Conservation (phyloP, 2,113 vertebrate genomes). For the Pungitius pungitius region DNA sequence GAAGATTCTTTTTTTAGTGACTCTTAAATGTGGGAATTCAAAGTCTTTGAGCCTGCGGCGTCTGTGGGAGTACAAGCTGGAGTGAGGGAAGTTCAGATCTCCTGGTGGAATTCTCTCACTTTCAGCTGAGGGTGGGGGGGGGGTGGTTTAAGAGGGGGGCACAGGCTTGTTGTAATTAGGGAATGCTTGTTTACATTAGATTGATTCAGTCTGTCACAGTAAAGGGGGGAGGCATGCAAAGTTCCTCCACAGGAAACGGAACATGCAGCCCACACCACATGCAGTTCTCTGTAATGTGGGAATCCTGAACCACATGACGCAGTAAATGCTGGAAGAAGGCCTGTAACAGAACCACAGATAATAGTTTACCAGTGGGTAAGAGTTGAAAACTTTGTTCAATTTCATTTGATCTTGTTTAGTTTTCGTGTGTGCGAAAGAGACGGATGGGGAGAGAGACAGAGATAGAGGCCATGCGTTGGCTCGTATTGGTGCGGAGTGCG, state of each 20-base stretch:
- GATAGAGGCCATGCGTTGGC: constrained; percentile 37
- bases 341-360: constrained; percentile 70
- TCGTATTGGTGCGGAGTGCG: constrained; percentile 62
- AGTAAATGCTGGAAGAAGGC: constrained; percentile 66
- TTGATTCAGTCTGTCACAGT: constrained; percentile 75
- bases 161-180: constrained; percentile 74
- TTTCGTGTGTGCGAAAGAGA: constrained; percentile 46
- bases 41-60: constrained; percentile 71
- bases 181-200: constrained; percentile 79
- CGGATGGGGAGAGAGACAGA: constrained; percentile 20
- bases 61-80: constrained; percentile 74
- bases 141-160: constrained; percentile 52
- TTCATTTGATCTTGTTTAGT: constrained; percentile 50
- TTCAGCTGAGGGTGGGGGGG: constrained; percentile 37
- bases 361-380: constrained; percentile 63
- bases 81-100: constrained; percentile 67
- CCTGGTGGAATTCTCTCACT: constrained; percentile 75
- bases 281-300: constrained; percentile 79
- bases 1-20: constrained; percentile 82
- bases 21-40: constrained; percentile 85
- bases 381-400: constrained; percentile 37
- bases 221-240: constrained; percentile 63
- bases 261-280: constrained; percentile 76
- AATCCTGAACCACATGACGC: constrained; percentile 73
- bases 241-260: constrained; percentile 80